phyloP scores from a whole-genome alignment of 2,797 vertebrate genomes.

The Antrozous pallidus region DNA sequence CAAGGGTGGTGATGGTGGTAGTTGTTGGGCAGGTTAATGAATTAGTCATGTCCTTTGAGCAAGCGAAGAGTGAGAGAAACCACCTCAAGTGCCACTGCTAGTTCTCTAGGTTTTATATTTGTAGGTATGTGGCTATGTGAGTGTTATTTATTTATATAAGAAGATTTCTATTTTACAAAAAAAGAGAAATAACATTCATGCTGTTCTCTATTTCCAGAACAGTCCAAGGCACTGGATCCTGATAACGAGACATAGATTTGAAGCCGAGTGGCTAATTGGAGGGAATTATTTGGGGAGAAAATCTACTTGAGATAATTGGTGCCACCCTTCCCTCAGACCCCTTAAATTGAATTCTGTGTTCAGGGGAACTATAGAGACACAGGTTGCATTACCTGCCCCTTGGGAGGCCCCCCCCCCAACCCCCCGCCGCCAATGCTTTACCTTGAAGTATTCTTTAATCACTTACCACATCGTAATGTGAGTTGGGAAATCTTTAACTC shows the following conservation, averaged over 20 bases:
- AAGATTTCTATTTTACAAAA: not conserved
- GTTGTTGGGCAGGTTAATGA: not conserved
- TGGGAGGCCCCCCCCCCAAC: not conserved
- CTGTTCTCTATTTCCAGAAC: not conserved
- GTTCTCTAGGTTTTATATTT: not conserved
- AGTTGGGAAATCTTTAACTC: not conserved
- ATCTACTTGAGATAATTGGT: not conserved
- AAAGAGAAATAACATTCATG: not conserved
- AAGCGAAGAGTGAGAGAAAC: not conserved
- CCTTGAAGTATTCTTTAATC: not conserved
- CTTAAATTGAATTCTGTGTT: not conserved
- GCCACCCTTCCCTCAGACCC: not conserved
- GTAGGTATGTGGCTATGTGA: not conserved
- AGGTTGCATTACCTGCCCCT: not conserved
- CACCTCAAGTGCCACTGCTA: not conserved
- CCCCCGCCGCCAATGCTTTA: not conserved
- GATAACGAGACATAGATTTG: not conserved
- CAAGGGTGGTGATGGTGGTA: not conserved
- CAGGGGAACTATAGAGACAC: not conserved
- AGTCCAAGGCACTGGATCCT: not conserved
- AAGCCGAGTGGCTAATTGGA: not conserved
- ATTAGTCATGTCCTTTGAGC: not conserved
- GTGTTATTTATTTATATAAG: not conserved
- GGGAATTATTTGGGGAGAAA: not conserved
- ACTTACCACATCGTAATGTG: not conserved